Conservation (phyloP, 1,140 invertebrate genomes). For the Drosophila sucinea region DNA sequence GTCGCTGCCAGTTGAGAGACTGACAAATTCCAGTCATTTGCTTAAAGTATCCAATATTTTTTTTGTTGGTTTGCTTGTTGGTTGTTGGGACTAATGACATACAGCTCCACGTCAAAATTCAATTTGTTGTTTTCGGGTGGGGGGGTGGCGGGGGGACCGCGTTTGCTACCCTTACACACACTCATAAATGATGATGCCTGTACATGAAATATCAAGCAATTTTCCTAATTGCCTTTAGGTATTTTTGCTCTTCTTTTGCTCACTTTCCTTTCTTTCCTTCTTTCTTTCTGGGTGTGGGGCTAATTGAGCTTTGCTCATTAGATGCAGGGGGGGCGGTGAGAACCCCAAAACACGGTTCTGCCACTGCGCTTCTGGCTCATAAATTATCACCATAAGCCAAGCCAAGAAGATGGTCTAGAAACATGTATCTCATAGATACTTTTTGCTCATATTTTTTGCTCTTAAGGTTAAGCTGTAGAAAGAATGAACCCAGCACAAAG, state of each 20-base stretch:
- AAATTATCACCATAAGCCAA: constrained; percentile 69
- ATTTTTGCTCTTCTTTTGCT: constrained; percentile 43
- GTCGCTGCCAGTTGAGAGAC: constrained; percentile 12
- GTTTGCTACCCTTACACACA: background rate
- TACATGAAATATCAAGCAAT: constrained; percentile 76
- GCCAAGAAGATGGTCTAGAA: background rate
- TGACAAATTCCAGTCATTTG: constrained; percentile 69
- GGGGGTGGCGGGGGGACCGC: background rate
- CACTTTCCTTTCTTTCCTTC: constrained; percentile 4
- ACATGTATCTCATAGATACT: constrained; percentile 64
- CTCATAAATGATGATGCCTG: constrained; percentile 75
- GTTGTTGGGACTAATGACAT: constrained; percentile 51
- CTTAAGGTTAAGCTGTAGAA: constrained; percentile 46
- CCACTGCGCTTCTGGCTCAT: constrained; percentile 29
- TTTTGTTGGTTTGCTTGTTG: constrained; percentile 27
- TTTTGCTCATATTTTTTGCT: constrained; percentile 65
- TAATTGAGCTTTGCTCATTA: constrained; percentile 73
- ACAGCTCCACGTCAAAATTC: constrained; percentile 69
- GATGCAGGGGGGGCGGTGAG: constrained; percentile 40
- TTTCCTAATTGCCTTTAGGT: constrained; percentile 74
- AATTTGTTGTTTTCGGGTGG: constrained; percentile 45
- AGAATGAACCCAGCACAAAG: constrained; percentile 15
- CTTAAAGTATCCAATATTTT: constrained; percentile 59
- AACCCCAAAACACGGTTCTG: background rate
- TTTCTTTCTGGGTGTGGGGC: constrained; percentile 13